Conservation (phyloP, 2,113 vertebrate species). For the Patagioenas fasciata region DNA sequence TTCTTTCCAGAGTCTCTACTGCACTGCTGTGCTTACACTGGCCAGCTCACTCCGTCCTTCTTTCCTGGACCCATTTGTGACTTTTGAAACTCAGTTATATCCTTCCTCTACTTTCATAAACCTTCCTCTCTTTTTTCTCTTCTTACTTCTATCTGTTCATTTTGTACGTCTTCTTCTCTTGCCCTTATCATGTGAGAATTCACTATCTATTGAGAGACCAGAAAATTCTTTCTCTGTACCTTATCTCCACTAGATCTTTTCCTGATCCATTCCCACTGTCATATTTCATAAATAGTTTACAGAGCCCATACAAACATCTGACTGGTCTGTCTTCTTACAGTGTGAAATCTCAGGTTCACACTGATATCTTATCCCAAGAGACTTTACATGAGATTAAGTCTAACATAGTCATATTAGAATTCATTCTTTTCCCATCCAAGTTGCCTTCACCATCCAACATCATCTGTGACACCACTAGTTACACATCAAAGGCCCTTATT, state of each 20-base stretch:
- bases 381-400: not conserved
- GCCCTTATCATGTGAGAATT: not conserved
- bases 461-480: not conserved
- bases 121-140: not conserved
- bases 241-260: not conserved
- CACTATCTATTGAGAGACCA: not conserved
- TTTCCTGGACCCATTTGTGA: not conserved
- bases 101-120: not conserved
- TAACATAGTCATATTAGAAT: not conserved
- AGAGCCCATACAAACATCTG: not conserved
- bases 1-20: not conserved
- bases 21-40: not conserved
- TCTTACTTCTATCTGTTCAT: not conserved
- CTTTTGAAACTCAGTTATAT: not conserved
- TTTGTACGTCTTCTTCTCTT: not conserved
- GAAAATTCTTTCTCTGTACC: not conserved
- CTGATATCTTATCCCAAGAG: not conserved
- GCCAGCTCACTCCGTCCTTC: not conserved
- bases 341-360: not conserved
- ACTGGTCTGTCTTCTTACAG: not conserved
- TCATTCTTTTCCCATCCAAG: not conserved
- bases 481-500: not conserved
- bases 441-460: not conserved
- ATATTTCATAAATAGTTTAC: not conserved
- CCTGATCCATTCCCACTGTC: not conserved